Conservation (phyloP, 2,797 vertebrate species). For the Acipenser ruthenus region DNA sequence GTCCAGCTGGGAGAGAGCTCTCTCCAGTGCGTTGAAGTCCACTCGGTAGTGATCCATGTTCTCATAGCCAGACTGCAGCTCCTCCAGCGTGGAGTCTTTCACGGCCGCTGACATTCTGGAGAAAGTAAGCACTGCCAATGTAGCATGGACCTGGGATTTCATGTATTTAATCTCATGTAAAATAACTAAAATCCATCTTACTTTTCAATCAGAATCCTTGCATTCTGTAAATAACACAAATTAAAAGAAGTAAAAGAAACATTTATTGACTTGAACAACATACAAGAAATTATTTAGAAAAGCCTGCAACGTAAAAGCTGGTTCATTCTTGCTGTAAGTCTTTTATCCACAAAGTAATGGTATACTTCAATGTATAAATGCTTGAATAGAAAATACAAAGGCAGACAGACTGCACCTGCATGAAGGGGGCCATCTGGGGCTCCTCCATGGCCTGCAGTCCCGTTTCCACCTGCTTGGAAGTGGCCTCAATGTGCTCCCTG, state of each 20-base stretch:
- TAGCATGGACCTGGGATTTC: not conserved
- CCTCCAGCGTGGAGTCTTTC: conserved; percentile 34
- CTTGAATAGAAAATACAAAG: no score
- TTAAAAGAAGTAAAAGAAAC: not conserved
- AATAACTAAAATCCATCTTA: conserved; percentile 37
- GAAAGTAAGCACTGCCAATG: not conserved
- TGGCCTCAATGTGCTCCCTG: conserved; percentile 43
- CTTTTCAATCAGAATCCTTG: conserved; percentile 53
- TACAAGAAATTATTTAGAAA: not conserved
- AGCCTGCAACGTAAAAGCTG: no score
- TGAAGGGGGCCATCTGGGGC: conserved; percentile 53
- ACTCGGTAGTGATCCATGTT: conserved; percentile 52
- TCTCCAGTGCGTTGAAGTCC: conserved; percentile 55
- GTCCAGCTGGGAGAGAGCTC: conserved; percentile 50
- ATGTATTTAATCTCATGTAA: not conserved
- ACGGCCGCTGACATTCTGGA: conserved; percentile 46
- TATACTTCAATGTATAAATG: no score
- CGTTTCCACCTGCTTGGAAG: conserved; percentile 44
- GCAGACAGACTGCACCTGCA: conserved; percentile 48
- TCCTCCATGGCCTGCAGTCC: conserved; percentile 52
- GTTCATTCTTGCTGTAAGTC: no score
- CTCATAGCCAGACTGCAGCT: conserved; percentile 41
- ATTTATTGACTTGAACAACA: not conserved
- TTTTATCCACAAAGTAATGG: no score
- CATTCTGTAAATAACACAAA: conserved; percentile 40